Percentiles rank a stretch among this genome's conserved stretches.
Conservation (phyloP, 2,797 vertebrate species). For the Pampus argenteus region DNA sequence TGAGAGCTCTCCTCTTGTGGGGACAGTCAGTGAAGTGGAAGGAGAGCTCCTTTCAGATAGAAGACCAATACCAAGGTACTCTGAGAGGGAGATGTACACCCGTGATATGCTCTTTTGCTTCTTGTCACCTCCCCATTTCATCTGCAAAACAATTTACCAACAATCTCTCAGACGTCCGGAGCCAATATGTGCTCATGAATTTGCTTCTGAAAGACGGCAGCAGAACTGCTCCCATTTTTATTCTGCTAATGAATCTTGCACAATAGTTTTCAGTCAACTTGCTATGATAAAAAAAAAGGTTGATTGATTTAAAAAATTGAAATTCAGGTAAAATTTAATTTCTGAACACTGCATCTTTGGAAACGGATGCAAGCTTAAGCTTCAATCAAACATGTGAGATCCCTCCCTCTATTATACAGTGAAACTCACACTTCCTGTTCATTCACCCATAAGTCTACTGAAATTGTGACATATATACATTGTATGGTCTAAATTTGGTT, state of each 20-base stretch:
- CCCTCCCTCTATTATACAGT: constrained; percentile 6
- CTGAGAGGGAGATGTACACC: constrained; percentile 51
- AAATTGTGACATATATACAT: no score
- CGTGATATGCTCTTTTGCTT: constrained; percentile 55
- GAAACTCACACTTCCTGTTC: constrained; percentile 21
- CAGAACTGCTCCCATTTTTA: constrained; percentile 45
- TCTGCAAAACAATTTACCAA: constrained; percentile 75
- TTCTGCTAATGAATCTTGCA: constrained; percentile 54
- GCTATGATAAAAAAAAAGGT: constrained; percentile 36
- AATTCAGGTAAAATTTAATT: constrained; percentile 47
- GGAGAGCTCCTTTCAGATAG: constrained; percentile 72
- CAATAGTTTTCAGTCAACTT: constrained; percentile 51
- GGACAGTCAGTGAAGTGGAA: constrained; percentile 76
- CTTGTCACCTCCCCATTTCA: constrained; percentile 69
- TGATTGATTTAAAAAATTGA: constrained; percentile 54
- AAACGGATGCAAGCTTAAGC: constrained; percentile 19
- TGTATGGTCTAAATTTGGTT: no score
- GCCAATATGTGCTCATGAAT: constrained; percentile 53
- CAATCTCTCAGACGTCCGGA: constrained; percentile 48
- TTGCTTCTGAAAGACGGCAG: constrained; percentile 52
- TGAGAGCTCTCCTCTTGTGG: constrained; percentile 76
- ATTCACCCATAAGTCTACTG: no score
- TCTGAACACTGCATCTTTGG: constrained; percentile 17
- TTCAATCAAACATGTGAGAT: constrained; percentile 32
- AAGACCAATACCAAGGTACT: constrained; percentile 56